These are phyloP conservation scores for Lepidothrix coronata DNA, from an alignment of 2,113 vertebrate species.

Conservation along the genomic window DNA sequence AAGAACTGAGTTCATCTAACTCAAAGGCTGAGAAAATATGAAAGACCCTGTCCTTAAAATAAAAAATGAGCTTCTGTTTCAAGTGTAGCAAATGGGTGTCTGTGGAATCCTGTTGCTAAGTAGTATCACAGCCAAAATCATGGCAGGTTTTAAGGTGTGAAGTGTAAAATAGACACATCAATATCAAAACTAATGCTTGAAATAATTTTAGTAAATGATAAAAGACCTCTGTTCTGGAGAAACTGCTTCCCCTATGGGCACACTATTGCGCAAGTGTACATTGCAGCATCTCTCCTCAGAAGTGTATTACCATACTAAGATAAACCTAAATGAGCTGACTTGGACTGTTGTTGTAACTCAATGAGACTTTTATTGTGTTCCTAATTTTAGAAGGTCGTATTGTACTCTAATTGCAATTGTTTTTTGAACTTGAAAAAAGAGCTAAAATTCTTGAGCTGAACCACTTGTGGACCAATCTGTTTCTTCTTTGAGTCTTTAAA, in stretches of 20 bases:
- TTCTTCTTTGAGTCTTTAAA: neutral
- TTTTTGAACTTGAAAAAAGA: neutral
- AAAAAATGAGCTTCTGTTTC: neutral
- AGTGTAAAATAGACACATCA: neutral
- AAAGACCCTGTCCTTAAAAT: neutral
- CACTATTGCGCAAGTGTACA: neutral
- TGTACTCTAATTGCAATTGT: neutral
- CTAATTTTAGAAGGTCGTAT: slow-evolving; percentile 1
- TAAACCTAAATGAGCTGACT: neutral
- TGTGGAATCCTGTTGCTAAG: neutral
- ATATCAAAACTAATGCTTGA: slow-evolving; percentile 7
- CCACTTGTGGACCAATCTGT: neutral
- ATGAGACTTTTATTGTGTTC: neutral
- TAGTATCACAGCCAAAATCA: neutral
- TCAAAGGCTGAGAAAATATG: neutral
- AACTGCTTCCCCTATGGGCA: slow-evolving; percentile 9
- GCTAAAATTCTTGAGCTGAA: neutral
- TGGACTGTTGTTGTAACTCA: neutral
- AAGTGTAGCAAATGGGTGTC: neutral
- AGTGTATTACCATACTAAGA: neutral
- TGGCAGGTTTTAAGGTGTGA: neutral
- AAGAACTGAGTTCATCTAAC: neutral
- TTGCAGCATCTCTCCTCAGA: neutral
- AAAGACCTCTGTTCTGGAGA: neutral
- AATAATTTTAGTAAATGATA: slow-evolving; percentile 2